Percentiles rank a stretch among this genome's conserved stretches.
These are phyloP conservation scores for Melanerpes aurifrons DNA, from an alignment of 2,113 vertebrate genomes.

Conservation along the genomic window DNA sequence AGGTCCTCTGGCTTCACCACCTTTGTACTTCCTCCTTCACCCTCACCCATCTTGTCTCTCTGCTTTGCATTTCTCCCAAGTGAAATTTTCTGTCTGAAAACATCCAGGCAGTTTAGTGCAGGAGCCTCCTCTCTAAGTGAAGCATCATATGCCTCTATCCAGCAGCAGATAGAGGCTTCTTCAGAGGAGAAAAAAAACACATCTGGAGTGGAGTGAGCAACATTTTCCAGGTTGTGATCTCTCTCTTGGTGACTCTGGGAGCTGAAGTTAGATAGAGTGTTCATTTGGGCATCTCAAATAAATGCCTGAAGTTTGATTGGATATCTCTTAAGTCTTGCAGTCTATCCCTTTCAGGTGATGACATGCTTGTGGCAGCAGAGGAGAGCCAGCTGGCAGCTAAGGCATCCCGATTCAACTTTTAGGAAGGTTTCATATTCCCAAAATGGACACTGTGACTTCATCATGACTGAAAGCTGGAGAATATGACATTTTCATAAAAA, in stretches of 20 bases:
- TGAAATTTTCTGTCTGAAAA: not conserved
- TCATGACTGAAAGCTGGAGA: not conserved
- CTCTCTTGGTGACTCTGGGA: not conserved
- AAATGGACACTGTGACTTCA: not conserved
- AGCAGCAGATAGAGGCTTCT: not conserved
- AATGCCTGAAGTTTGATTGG: not conserved
- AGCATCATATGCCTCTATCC: not conserved
- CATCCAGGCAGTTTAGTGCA: not conserved
- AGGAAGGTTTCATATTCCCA: not conserved
- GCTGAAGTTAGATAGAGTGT: not conserved
- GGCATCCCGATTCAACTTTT: not conserved
- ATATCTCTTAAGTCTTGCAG: not conserved
- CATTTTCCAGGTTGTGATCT: not conserved
- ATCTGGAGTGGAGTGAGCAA: not conserved
- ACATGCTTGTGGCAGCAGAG: not conserved
- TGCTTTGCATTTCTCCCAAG: not conserved
- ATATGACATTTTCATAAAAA: not conserved
- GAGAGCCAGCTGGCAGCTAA: not conserved
- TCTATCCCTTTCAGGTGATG: not conserved
- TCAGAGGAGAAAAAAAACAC: not conserved
- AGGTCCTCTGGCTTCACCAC: not conserved
- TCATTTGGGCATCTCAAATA: not conserved
- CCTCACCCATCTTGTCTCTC: not conserved
- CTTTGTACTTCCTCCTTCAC: not conserved
- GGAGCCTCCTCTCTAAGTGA: not conserved